Evolutionary conservation across 1,140 invertebrate species (phyloP).

Genomic region (Megalopta genalis): DNA sequence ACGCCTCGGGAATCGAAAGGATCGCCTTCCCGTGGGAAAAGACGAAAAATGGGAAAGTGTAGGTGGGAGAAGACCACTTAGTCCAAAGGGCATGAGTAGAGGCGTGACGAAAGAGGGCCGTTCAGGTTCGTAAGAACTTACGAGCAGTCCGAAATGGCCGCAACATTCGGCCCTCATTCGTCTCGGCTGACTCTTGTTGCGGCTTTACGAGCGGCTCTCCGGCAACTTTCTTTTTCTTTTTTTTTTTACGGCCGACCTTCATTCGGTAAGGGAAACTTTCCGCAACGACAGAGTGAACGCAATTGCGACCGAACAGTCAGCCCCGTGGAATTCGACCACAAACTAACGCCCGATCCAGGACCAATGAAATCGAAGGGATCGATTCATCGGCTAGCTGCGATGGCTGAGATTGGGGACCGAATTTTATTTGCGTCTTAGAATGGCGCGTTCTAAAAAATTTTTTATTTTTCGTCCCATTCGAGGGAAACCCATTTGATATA

Average conservation of each 20-base stretch:
- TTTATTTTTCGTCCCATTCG: too few species aligned
- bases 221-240: slow-evolving; percentile 26
- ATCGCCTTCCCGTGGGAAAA: slow-evolving; percentile 13
- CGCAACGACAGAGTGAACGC: background rate
- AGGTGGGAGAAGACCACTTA: slow-evolving; percentile 15
- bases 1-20: background rate
- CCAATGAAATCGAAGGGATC: background rate
- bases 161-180: slow-evolving; percentile 42
- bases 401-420: background rate
- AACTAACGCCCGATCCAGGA: background rate
- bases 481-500: too few species aligned
- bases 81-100: background rate
- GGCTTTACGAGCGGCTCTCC: slow-evolving; percentile 42
- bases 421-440: background rate
- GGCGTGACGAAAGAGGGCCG: slow-evolving; percentile 17
- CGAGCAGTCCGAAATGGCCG: slow-evolving; percentile 25
- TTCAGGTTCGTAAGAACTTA: slow-evolving; percentile 19
- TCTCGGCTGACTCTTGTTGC: slow-evolving; percentile 35
- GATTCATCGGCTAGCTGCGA: background rate
- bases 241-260: slow-evolving; percentile 30
- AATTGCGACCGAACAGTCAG: slow-evolving; percentile 25
- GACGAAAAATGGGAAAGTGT: too few species aligned
- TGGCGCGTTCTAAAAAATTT: too few species aligned
- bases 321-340: background rate
- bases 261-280: slow-evolving; percentile 40